These are phyloP conservation scores for Notolabrus celidotus DNA, from an alignment of 2,797 vertebrate genomes.

Conservation along the genomic window DNA sequence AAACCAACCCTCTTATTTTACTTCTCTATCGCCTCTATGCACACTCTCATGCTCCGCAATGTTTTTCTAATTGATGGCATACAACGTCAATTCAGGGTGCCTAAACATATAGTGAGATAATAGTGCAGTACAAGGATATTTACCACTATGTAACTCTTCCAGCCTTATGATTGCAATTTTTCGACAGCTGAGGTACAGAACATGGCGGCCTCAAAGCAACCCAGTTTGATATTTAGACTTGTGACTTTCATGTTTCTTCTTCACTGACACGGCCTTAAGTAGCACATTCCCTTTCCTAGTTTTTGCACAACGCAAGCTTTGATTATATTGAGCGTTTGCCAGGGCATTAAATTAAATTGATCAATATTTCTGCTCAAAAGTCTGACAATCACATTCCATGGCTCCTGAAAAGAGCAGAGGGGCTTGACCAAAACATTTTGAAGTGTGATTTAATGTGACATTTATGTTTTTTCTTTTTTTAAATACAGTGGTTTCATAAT, in stretches of 20 bases:
- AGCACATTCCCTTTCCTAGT: constrained; percentile 53
- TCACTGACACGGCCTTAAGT: constrained; percentile 35
- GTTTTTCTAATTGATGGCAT: constrained; percentile 47
- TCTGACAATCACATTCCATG: constrained; percentile 84
- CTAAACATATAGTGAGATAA: constrained; percentile 54
- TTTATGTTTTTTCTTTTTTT: constrained; percentile 68
- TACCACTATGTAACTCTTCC: constrained; percentile 75
- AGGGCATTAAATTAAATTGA: constrained; percentile 77
- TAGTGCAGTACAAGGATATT: constrained; percentile 63
- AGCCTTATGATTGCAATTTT: constrained; percentile 75
- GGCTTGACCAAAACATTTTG: constrained; percentile 77
- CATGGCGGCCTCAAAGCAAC: constrained; percentile 52
- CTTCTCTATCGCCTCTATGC: constrained; percentile 57
- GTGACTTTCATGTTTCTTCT: constrained; percentile 47
- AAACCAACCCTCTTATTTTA: constrained; percentile 32
- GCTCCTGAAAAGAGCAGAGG: constrained; percentile 74
- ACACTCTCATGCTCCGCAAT: constrained; percentile 55
- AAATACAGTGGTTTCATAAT: constrained; percentile 66
- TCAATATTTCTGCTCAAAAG: constrained; percentile 69
- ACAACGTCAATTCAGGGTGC: constrained; percentile 58
- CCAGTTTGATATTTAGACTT: constrained; percentile 47
- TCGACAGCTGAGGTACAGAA: constrained; percentile 62
- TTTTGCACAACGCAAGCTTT: constrained; percentile 48
- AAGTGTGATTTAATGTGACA: constrained; percentile 76
- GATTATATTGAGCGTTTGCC: constrained; percentile 62